phyloP scores from a whole-genome alignment of 1,140 invertebrate genomes.

The Neocloeon triangulifer region DNA sequence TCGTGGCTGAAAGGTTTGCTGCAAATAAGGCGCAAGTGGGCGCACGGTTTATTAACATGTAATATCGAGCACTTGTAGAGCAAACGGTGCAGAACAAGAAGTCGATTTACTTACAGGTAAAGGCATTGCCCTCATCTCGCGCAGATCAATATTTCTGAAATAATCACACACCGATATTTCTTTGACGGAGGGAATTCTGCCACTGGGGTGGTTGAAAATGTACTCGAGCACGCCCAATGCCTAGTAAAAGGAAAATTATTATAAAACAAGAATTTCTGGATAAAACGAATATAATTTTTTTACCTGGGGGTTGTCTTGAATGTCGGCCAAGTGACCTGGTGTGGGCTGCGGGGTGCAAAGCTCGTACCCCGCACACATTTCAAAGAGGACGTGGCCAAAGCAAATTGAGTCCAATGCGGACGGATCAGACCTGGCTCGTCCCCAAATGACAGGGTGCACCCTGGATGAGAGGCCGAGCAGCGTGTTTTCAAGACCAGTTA shows the following conservation, averaged over 20 bases:
- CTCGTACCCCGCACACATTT: constrained; percentile 74
- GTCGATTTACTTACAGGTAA: constrained; percentile 22
- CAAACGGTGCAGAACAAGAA: too few relatives aligned
- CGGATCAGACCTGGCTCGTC: constrained; percentile 24
- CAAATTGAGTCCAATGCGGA: constrained; percentile 47
- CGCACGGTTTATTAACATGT: constrained; percentile 1
- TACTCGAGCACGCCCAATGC: constrained; percentile 54
- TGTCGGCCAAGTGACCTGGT: constrained; percentile 40
- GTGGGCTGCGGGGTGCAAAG: constrained; percentile 46
- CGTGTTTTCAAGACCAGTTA: constrained; percentile 65
- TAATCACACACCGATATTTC: constrained; percentile 59
- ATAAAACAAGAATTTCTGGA: neutral
- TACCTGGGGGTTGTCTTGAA: constrained; percentile 52
- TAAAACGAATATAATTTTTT: constrained; percentile 3
- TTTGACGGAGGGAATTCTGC: constrained; percentile 40
- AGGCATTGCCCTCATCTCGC: constrained; percentile 47
- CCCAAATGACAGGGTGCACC: constrained; percentile 28
- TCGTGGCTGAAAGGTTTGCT: constrained; percentile 21
- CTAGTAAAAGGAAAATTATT: constrained; percentile 17
- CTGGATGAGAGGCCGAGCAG: constrained; percentile 53
- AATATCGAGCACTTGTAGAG: constrained; percentile 4
- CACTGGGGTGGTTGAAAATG: constrained; percentile 49
- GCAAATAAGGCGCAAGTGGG: constrained; percentile 2
- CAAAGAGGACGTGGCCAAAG: constrained; percentile 66
- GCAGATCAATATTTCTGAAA: constrained; percentile 66